A percentile compares a stretch with the other conserved stretches of the same genome.
These are phyloP conservation scores for Rhyacophila evoluta DNA, from an alignment of 2,888 invertebrate species.

Conservation along the genomic window DNA sequence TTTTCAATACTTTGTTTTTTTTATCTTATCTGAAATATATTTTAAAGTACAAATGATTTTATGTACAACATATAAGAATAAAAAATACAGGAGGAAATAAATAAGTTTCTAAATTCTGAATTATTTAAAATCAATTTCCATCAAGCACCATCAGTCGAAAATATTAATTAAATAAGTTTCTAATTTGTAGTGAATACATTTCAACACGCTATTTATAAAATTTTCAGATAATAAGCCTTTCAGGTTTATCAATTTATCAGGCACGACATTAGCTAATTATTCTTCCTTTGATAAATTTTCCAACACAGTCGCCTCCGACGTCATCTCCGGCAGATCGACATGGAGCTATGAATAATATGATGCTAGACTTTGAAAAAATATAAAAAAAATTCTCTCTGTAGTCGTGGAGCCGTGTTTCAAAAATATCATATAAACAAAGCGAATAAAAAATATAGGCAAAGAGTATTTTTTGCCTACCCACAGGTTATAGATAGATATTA, in stretches of 20 bases:
- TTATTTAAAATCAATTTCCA: too few relatives aligned
- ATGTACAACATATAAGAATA: too few relatives aligned
- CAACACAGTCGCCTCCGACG: background rate
- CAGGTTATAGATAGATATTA: background rate
- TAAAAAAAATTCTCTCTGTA: background rate
- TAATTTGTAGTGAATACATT: too few relatives aligned
- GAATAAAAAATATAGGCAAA: background rate
- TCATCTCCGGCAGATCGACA: slow-evolving; percentile 18
- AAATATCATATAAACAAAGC: slow-evolving; percentile 11
- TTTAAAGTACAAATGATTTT: too few relatives aligned
- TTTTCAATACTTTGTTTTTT: too few relatives aligned
- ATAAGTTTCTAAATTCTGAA: too few relatives aligned
- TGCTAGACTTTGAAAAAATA: background rate
- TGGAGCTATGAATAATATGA: slow-evolving; percentile 12
- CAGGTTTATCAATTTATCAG: background rate
- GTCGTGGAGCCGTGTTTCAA: background rate
- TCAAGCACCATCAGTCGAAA: too few relatives aligned
- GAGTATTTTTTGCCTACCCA: background rate
- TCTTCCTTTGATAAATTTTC: slow-evolving; percentile 10
- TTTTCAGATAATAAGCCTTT: background rate
- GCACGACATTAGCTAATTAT: background rate
- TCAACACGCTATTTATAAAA: too few relatives aligned
- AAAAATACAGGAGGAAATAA: too few relatives aligned
- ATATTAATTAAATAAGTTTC: too few relatives aligned
- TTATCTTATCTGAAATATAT: too few relatives aligned